A percentile compares a stretch with the other conserved stretches of the same genome.
These are phyloP conservation scores for Saccostrea echinata DNA, from an alignment of 1,140 invertebrate genomes.

Conservation along the genomic window DNA sequence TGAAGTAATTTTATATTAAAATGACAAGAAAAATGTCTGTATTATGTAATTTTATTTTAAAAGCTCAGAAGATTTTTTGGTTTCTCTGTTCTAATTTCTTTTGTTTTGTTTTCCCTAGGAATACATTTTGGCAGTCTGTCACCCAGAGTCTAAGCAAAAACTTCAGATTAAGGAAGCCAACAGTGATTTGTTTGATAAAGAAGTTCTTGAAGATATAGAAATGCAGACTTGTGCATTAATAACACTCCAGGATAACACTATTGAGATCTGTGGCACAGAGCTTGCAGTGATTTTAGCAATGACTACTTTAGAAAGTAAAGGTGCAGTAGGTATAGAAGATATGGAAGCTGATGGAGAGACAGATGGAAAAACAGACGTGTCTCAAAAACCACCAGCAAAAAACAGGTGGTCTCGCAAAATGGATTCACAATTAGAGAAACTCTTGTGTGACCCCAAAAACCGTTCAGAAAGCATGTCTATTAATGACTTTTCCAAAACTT, in stretches of 20 bases:
- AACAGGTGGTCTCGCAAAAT: constrained; percentile 56
- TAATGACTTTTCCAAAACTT: constrained; percentile 60
- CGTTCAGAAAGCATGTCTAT: constrained; percentile 46
- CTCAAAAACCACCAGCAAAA: neutral
- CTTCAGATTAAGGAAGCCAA: constrained; percentile 54
- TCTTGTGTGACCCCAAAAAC: constrained; percentile 61
- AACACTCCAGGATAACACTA: constrained; percentile 41
- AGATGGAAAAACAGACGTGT: neutral
- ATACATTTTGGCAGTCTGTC: constrained; percentile 66
- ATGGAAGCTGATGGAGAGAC: constrained; percentile 47
- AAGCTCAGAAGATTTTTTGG: no score
- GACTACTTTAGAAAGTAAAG: constrained; percentile 66
- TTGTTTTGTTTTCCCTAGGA: constrained; percentile 60
- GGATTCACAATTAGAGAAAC: constrained; percentile 55
- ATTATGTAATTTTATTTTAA: no score
- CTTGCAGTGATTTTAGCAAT: constrained; percentile 69
- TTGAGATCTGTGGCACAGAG: constrained; percentile 67
- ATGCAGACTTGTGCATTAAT: constrained; percentile 69
- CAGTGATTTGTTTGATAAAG: constrained; percentile 50
- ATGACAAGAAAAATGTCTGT: no score
- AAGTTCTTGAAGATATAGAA: constrained; percentile 66
- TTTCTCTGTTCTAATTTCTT: neutral
- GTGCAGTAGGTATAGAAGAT: constrained; percentile 9
- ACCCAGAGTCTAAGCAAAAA: constrained; percentile 58
- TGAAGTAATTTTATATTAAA: no score